Evolutionary conservation across 1,140 invertebrate species (phyloP).

Genomic region (Grapholita molesta): DNA sequence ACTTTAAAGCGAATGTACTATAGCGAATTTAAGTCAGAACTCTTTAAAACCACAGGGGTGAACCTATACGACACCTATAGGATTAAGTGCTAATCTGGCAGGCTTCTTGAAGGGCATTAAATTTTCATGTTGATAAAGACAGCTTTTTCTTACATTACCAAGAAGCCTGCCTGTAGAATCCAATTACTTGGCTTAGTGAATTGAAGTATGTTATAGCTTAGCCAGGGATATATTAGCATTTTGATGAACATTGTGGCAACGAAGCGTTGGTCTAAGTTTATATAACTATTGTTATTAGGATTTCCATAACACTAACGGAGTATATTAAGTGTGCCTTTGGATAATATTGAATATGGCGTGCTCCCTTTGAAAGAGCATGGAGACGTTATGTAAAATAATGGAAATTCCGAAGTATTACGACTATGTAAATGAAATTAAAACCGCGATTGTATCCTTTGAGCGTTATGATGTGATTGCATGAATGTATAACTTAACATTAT

Average conservation of each 20-base stretch:
- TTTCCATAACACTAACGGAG: conserved; percentile 13
- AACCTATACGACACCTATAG: conserved; percentile 28
- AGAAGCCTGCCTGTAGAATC: conserved; percentile 35
- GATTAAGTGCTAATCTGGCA: conserved; percentile 45
- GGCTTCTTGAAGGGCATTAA: conserved; percentile 51
- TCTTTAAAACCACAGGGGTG: conserved; percentile 30
- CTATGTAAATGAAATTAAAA: background rate
- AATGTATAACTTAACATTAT: too few relatives aligned
- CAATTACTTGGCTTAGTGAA: conserved; percentile 26
- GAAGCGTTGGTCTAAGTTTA: conserved; percentile 3
- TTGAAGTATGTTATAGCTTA: conserved; percentile 10
- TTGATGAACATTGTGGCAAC: conserved; percentile 9
- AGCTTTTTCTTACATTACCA: conserved; percentile 38
- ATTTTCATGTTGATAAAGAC: conserved; percentile 35
- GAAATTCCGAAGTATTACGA: background rate
- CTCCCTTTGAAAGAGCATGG: conserved; percentile 2
- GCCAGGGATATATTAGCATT: conserved; percentile 6
- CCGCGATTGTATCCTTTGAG: background rate
- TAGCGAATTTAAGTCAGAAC: background rate
- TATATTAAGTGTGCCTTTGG: background rate
- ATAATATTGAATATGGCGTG: conserved; percentile 14
- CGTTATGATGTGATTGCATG: too few relatives aligned
- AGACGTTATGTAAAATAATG: background rate
- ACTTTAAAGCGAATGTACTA: too few relatives aligned
- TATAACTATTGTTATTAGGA: conserved; percentile 15